Conservation (phyloP, 2,113 vertebrate genomes). For the Osmerus mordax region DNA sequence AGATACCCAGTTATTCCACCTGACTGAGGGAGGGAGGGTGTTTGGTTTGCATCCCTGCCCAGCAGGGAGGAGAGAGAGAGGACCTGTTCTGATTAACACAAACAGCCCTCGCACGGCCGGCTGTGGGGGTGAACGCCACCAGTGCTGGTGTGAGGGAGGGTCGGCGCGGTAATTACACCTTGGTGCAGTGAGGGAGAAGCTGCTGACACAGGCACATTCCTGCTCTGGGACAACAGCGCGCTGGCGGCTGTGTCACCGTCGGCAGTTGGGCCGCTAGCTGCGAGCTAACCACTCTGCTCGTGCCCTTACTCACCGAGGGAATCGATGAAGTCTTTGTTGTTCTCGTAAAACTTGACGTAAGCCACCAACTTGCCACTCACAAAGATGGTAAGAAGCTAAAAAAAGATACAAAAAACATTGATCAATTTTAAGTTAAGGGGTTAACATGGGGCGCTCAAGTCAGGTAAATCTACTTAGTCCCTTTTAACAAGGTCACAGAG, state of each 20-base stretch:
- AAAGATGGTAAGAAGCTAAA: constrained; percentile 96
- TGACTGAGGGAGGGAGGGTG: constrained; percentile 74
- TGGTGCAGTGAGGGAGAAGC: constrained; percentile 81
- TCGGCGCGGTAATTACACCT: constrained; percentile 75
- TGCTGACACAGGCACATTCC: constrained; percentile 93
- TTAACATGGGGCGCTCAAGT: too few relatives aligned
- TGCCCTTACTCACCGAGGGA: constrained; percentile 85
- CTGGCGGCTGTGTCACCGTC: constrained; percentile 35
- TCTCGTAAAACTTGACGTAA: constrained; percentile 98
- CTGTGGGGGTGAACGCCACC: constrained; percentile 52
- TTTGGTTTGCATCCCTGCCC: constrained; percentile 62
- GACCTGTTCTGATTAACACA: constrained; percentile 72
- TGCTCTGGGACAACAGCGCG: constrained; percentile 74
- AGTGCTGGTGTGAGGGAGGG: constrained; percentile 10
- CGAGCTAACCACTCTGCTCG: not conserved
- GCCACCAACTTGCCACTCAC: constrained; percentile 92
- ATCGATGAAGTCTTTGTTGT: constrained; percentile 99
- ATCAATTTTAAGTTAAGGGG: too few relatives aligned
- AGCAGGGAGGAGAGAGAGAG: constrained; percentile 84
- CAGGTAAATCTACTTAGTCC: too few relatives aligned
- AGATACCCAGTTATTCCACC: constrained; percentile 83
- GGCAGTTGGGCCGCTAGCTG: not conserved
- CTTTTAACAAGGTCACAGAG: too few relatives aligned
- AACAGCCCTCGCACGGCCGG: constrained; percentile 45
- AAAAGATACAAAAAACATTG: constrained; percentile 29